phyloP scores from a whole-genome alignment of 2,797 vertebrate genomes.

The Megalops cyprinoides region DNA sequence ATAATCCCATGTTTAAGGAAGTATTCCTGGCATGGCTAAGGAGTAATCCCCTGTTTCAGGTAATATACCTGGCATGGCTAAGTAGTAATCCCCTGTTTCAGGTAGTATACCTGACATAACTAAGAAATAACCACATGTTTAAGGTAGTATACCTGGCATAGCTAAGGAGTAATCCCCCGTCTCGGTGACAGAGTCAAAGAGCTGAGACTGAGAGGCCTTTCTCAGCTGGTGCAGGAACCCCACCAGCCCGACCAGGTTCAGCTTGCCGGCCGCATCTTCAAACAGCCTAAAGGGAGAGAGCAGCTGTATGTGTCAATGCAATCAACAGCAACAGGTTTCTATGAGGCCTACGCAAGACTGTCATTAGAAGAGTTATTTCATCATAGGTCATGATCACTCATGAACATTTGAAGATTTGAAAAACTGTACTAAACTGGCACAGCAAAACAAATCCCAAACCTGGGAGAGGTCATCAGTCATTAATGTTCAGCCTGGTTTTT shows the following conservation, averaged over 20 bases:
- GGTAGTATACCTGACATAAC: slow-evolving; percentile 98
- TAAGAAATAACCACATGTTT: slow-evolving; percentile 89
- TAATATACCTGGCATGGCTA: slow-evolving; percentile 97
- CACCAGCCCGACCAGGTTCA: slow-evolving; percentile 87
- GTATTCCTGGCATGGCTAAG: slow-evolving; percentile 94
- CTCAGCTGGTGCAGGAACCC: slow-evolving; percentile 93
- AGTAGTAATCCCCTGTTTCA: slow-evolving; percentile 89
- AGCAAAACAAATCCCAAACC: no score
- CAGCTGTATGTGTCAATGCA: background rate
- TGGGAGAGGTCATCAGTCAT: background rate
- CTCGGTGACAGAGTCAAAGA: slow-evolving; percentile 90
- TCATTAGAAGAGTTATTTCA: no score
- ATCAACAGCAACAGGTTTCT: background rate
- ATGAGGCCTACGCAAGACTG: background rate
- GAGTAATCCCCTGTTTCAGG: slow-evolving; percentile 92
- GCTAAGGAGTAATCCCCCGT: slow-evolving; percentile 89
- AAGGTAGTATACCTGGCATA: no score
- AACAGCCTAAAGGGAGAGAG: slow-evolving; percentile 78
- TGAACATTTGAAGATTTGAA: no score
- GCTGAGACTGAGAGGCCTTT: slow-evolving; percentile 91
- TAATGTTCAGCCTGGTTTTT: no score
- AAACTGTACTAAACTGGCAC: no score
- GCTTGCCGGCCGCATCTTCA: slow-evolving; percentile 88
- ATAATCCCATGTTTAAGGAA: no score
- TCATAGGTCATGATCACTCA: no score